These are phyloP conservation scores for Lepilemur ruficaudatus DNA, from an alignment of 2,797 vertebrate species.

Conservation along the genomic window DNA sequence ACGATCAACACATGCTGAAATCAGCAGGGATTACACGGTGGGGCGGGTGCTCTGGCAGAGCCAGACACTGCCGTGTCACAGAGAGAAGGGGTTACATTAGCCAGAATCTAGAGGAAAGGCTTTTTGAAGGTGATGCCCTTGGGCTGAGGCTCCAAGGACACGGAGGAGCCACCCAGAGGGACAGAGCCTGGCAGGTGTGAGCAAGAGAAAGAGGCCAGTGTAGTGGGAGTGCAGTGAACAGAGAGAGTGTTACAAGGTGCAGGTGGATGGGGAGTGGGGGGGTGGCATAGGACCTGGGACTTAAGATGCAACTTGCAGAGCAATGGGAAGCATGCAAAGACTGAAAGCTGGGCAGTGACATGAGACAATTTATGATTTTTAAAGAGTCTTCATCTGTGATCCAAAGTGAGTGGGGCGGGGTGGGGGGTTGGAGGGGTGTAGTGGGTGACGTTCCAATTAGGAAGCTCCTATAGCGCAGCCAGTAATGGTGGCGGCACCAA, in stretches of 20 bases:
- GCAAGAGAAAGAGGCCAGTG: background rate
- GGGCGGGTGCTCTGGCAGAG: background rate
- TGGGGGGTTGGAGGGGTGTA: accelerated
- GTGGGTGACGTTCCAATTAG: background rate
- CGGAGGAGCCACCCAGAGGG: background rate
- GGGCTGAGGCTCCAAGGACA: background rate
- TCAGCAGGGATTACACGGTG: background rate
- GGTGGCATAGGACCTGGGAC: background rate
- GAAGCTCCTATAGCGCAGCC: background rate
- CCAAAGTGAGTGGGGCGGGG: background rate
- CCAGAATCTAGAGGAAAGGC: background rate
- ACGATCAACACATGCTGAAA: background rate
- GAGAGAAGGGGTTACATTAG: background rate
- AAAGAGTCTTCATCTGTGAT: background rate
- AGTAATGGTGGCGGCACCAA: background rate
- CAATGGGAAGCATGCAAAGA: background rate
- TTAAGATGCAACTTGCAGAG: background rate
- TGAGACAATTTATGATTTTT: background rate
- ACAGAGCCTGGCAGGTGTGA: background rate
- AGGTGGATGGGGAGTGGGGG: background rate
- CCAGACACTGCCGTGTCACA: background rate
- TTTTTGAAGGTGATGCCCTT: background rate
- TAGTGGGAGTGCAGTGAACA: background rate
- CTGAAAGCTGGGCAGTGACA: background rate
- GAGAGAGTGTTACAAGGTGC: background rate